These are phyloP conservation scores for Eueides isabella DNA, from an alignment of 1,140 invertebrate genomes.

Conservation along the genomic window DNA sequence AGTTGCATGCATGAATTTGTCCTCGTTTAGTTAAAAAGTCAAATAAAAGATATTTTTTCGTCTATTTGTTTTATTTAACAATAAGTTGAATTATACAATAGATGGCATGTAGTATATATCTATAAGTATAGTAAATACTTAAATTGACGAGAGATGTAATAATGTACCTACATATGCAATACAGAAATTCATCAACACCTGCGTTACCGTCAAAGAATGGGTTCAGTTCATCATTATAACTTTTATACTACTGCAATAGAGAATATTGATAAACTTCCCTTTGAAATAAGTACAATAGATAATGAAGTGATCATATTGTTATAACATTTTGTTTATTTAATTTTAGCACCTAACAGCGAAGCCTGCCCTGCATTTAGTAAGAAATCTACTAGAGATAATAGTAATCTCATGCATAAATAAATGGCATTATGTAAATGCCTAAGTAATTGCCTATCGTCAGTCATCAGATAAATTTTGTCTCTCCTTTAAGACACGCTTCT, in stretches of 20 bases:
- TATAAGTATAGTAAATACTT: too few relatives aligned
- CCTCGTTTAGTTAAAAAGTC: neutral
- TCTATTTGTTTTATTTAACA: constrained; percentile 35
- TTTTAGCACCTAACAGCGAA: neutral
- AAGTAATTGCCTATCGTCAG: neutral
- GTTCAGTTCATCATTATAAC: neutral
- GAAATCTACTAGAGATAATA: neutral
- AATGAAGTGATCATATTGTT: neutral
- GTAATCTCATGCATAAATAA: neutral
- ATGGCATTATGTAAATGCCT: neutral
- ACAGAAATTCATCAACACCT: neutral
- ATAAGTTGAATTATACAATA: constrained; percentile 35
- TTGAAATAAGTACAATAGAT: neutral
- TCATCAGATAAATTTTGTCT: neutral
- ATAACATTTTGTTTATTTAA: neutral
- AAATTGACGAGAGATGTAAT: constrained; percentile 26
- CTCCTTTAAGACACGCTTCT: neutral
- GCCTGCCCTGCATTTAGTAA: neutral
- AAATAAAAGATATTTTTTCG: constrained; percentile 1
- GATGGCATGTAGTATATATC: constrained; percentile 16
- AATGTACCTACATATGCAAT: neutral
- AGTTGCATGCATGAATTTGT: too few relatives aligned
- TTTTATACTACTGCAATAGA: neutral
- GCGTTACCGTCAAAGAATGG: neutral
- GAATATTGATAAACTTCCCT: neutral